Conservation (phyloP, 2,113 vertebrate species). For the Cyphomyrus discorhynchus region DNA sequence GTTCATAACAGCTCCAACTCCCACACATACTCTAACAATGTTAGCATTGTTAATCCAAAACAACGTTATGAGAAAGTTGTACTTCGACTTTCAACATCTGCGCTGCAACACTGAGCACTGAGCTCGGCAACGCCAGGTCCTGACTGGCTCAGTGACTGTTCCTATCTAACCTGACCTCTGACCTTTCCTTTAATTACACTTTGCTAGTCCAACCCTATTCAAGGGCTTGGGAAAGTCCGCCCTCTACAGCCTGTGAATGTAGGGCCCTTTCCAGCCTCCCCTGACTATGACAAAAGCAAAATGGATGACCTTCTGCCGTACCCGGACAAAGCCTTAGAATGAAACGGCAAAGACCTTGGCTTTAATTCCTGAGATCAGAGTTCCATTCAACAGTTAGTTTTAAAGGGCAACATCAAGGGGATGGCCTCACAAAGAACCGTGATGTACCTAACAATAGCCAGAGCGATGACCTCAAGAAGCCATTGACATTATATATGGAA, state of each 20-base stretch:
- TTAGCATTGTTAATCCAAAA: neutral
- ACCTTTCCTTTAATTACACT: slow-evolving; percentile 15
- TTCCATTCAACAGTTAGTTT: neutral
- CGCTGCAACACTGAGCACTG: neutral
- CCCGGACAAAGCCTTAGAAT: neutral
- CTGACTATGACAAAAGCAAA: slow-evolving; percentile 8
- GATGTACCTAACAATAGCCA: neutral
- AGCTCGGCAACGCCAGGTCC: neutral
- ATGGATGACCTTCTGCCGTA: neutral
- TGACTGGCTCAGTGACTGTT: neutral
- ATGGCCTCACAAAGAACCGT: neutral
- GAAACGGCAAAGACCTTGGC: neutral
- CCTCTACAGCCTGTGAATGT: neutral
- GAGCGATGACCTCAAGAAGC: neutral
- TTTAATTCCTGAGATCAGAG: neutral
- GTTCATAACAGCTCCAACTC: neutral
- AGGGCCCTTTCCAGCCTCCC: neutral
- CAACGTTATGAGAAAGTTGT: neutral
- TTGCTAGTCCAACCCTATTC: neutral
- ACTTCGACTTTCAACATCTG: neutral
- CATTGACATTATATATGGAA: neutral
- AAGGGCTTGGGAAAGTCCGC: neutral
- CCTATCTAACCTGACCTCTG: neutral
- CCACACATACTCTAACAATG: neutral
- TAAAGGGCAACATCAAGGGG: neutral